A percentile compares a stretch with the other conserved stretches of the same genome.
Conservation (phyloP, 1,140 invertebrate genomes). For the Ladona fulva region DNA sequence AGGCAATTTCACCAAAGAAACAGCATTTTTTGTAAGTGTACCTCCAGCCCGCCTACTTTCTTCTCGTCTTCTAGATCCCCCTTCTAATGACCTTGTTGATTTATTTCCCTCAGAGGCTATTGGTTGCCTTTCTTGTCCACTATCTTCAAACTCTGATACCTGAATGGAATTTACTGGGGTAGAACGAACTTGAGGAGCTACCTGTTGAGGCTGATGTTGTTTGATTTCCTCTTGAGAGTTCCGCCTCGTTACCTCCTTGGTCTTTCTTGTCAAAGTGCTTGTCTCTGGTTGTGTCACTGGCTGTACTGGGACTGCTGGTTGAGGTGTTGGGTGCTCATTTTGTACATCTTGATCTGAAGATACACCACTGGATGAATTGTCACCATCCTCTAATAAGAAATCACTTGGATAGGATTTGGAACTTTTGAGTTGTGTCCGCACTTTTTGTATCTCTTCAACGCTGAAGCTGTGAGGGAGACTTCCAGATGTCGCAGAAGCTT, state of each 20-base stretch:
- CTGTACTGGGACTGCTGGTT: slow-evolving; percentile 19
- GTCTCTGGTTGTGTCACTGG: slow-evolving; percentile 30
- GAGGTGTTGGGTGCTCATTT: slow-evolving; percentile 35
- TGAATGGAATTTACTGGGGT: not conserved
- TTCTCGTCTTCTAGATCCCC: not conserved
- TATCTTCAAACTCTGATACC: not conserved
- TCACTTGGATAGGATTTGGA: slow-evolving; percentile 78
- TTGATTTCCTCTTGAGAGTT: slow-evolving; percentile 20
- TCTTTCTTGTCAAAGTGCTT: slow-evolving; percentile 35
- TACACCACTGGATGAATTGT: slow-evolving; percentile 78
- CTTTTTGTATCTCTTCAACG: slow-evolving; percentile 79
- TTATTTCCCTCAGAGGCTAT: slow-evolving; percentile 26
- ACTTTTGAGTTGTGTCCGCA: slow-evolving; percentile 68
- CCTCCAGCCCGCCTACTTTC: slow-evolving; percentile 19
- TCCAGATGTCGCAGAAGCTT: not conserved
- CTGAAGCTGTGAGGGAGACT: slow-evolving; percentile 69
- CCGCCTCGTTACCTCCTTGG: slow-evolving; percentile 24
- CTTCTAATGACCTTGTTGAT: slow-evolving; percentile 13
- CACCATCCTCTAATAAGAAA: slow-evolving; percentile 64
- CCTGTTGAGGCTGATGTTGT: not conserved
- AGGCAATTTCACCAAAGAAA: slow-evolving; percentile 67
- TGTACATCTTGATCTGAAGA: slow-evolving; percentile 73
- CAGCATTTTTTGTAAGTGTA: slow-evolving; percentile 52
- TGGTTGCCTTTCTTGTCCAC: slow-evolving; percentile 47
- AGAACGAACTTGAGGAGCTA: not conserved